Percentiles rank a stretch among this genome's conserved stretches.
These are phyloP conservation scores for Pentalonia nigronervosa DNA, from an alignment of 1,140 invertebrate species.

Conservation along the genomic window DNA sequence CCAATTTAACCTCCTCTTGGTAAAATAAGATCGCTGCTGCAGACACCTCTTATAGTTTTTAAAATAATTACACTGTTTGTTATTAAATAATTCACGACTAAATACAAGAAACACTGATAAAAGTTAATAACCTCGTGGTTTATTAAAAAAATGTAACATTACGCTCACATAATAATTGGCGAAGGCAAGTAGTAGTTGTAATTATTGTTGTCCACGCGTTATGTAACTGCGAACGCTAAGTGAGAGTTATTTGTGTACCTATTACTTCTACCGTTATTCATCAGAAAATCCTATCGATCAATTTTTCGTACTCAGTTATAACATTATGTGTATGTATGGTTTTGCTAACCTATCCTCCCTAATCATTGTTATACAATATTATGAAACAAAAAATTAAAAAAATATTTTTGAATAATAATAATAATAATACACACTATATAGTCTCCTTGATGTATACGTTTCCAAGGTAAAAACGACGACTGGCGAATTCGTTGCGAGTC, in stretches of 20 bases:
- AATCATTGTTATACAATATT: background rate
- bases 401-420: background rate
- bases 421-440: background rate
- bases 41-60: background rate
- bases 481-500: background rate
- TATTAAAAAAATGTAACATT: conserved; percentile 10
- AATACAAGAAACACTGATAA: background rate
- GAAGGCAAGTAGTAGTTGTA: conserved; percentile 1
- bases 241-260: conserved; percentile 44
- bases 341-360: background rate
- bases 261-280: background rate
- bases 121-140: background rate
- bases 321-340: background rate
- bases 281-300: conserved; percentile 49
- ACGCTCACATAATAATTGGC: background rate
- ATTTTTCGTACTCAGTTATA: background rate
- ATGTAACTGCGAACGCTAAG: conserved; percentile 3
- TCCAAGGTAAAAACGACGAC: background rate
- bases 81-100: background rate
- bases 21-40: background rate
- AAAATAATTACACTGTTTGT: background rate
- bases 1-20: background rate
- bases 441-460: background rate
- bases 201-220: conserved; percentile 36
- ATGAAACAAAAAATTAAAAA: background rate